Evolutionary conservation across 2,888 invertebrate species (phyloP).

Genomic region (Horisme vitalbata): DNA sequence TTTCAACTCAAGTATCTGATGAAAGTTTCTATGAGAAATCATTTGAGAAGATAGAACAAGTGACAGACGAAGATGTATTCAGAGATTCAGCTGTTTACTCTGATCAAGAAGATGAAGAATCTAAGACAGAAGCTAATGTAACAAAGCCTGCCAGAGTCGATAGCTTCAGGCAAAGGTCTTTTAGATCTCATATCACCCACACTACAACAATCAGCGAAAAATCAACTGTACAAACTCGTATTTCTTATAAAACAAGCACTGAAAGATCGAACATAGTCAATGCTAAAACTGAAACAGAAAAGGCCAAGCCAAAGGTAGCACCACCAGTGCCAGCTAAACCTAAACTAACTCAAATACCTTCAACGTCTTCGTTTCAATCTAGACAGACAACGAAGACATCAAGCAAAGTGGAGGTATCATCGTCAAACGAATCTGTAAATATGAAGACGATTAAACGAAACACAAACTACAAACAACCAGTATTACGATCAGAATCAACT

Average conservation of each 20-base stretch:
- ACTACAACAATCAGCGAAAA: conserved; percentile 51
- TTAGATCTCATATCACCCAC: conserved; percentile 54
- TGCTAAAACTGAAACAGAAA: conserved; percentile 47
- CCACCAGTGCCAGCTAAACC: conserved; percentile 87
- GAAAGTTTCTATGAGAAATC: conserved; percentile 90
- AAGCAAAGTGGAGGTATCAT: conserved; percentile 51
- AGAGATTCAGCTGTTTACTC: conserved; percentile 93
- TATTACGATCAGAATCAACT: conserved; percentile 54
- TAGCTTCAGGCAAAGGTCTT: conserved; percentile 58
- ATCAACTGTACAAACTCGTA: conserved; percentile 46
- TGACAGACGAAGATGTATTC: conserved; percentile 86
- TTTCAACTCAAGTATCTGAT: conserved; percentile 60
- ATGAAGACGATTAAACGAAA: conserved; percentile 60
- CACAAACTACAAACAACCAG: conserved; percentile 46
- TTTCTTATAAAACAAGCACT: conserved; percentile 22
- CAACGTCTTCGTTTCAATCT: conserved; percentile 38
- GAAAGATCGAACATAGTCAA: conserved; percentile 26
- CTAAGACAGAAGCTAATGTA: conserved; percentile 47
- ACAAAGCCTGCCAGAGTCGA: conserved; percentile 55
- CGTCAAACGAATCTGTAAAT: conserved; percentile 57
- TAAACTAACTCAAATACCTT: conserved; percentile 59
- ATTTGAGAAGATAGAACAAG: conserved; percentile 88
- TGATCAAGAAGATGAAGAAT: conserved; percentile 85
- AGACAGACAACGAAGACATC: conserved; percentile 43
- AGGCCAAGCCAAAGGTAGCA: conserved; percentile 76